These are phyloP conservation scores for Petrolisthes manimaculis DNA, from an alignment of 2,888 invertebrate genomes.

Conservation along the genomic window DNA sequence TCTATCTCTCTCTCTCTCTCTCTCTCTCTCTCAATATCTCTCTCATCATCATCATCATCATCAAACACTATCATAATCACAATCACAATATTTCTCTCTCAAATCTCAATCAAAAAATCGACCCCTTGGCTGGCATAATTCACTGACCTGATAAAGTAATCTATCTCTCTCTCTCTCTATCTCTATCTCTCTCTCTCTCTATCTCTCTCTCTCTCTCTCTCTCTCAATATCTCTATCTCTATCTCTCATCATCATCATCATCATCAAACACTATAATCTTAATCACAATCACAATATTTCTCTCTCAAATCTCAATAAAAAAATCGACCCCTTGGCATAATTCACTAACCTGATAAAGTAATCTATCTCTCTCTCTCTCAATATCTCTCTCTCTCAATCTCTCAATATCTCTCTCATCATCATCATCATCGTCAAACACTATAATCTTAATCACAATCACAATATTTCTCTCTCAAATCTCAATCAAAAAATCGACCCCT, in stretches of 20 bases:
- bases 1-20: constrained; percentile 9
- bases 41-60: neutral
- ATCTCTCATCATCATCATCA: neutral
- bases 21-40: neutral
- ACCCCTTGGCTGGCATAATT: constrained; percentile 50
- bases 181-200: constrained; percentile 10
- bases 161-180: no score
- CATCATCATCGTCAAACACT: neutral
- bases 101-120: neutral
- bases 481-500: neutral
- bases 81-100: neutral
- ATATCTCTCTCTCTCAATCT: neutral
- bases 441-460: neutral
- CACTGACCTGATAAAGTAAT: no score
- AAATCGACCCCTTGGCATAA: neutral
- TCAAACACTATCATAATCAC: neutral
- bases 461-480: neutral
- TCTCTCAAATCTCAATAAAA: neutral
- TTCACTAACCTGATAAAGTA: constrained; percentile 86
- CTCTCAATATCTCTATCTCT: neutral
- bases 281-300: neutral
- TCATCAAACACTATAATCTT: neutral
- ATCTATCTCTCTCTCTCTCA: constrained; percentile 58
- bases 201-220: neutral
- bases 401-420: neutral